A percentile compares a stretch with the other conserved stretches of the same genome.
phyloP scores from a whole-genome alignment of 2,113 vertebrate species.

The Poecilia latipinna region DNA sequence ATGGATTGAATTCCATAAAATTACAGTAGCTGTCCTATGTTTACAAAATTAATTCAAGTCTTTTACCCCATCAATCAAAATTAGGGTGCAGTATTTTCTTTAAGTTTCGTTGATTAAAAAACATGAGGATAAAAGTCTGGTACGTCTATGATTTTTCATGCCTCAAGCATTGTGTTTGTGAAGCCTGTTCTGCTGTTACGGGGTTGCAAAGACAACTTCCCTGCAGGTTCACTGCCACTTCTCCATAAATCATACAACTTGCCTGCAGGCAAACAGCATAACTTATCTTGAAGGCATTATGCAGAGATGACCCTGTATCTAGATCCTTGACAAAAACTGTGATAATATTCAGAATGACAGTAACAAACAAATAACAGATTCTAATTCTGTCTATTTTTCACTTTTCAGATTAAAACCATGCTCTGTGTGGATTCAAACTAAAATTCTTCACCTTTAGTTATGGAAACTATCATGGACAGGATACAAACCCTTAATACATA shows the following conservation, averaged over 20 bases:
- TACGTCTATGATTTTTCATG: not conserved
- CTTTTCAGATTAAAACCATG: not conserved
- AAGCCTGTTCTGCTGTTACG: slow-evolving; percentile 1
- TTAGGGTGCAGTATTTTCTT: not conserved
- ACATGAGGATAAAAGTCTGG: not conserved
- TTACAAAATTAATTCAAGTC: not conserved
- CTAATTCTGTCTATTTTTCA: slow-evolving; percentile 7
- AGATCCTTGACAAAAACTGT: slow-evolving; percentile 34
- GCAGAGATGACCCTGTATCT: slow-evolving; percentile 36
- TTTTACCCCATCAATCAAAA: not conserved
- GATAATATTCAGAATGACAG: slow-evolving; percentile 9
- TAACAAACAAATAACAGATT: slow-evolving; percentile 13
- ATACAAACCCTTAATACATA: not conserved
- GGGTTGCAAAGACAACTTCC: not conserved
- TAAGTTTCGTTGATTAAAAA: not conserved
- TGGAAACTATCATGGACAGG: not conserved
- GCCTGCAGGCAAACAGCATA: slow-evolving; percentile 33
- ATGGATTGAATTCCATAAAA: not conserved
- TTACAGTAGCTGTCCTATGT: not conserved
- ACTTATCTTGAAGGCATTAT: slow-evolving; percentile 32
- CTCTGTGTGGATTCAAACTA: slow-evolving; percentile 29
- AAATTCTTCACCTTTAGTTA: slow-evolving; percentile 13
- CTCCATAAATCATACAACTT: slow-evolving; percentile 19
- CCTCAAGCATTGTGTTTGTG: not conserved
- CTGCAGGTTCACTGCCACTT: not conserved